Evolutionary conservation across 2,888 invertebrate genomes (phyloP).

Genomic region (Pyrochroa serraticornis): DNA sequence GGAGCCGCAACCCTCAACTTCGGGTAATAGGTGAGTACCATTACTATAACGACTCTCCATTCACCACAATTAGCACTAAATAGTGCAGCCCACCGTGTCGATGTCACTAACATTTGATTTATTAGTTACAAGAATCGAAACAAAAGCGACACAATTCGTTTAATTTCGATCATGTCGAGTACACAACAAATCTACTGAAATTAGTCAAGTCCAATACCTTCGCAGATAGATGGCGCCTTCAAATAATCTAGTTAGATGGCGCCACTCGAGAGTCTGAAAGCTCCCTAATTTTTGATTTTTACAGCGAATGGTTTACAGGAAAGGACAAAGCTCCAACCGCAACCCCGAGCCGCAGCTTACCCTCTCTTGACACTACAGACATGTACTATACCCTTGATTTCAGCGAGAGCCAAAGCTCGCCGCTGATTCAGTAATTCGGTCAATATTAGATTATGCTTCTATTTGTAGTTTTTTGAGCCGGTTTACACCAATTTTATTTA

Average conservation of each 20-base stretch:
- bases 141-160: neutral
- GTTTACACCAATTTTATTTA: slow-evolving; percentile 4
- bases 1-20: slow-evolving; percentile 36
- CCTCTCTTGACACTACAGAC: slow-evolving; percentile 70
- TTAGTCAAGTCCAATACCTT: too few relatives aligned
- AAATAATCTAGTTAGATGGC: neutral
- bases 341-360: slow-evolving; percentile 61
- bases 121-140: slow-evolving; percentile 22
- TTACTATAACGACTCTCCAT: slow-evolving; percentile 33
- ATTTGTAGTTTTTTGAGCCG: slow-evolving; percentile 20
- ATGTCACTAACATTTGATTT: slow-evolving; percentile 37
- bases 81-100: slow-evolving; percentile 31
- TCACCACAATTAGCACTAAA: slow-evolving; percentile 36
- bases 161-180: slow-evolving; percentile 5
- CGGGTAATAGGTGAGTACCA: slow-evolving; percentile 43
- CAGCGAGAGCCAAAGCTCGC: slow-evolving; percentile 73
- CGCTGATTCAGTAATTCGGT: slow-evolving; percentile 69
- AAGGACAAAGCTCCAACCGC: slow-evolving; percentile 52
- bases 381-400: slow-evolving; percentile 81
- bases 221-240: slow-evolving; percentile 4
- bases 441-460: slow-evolving; percentile 2
- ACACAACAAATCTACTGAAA: too few relatives aligned
- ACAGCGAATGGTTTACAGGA: slow-evolving; percentile 47
- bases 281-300: neutral
- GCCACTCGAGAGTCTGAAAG: neutral